These are phyloP conservation scores for Leptinotarsa undecemlineata DNA, from an alignment of 1,140 invertebrate species.

Conservation along the genomic window DNA sequence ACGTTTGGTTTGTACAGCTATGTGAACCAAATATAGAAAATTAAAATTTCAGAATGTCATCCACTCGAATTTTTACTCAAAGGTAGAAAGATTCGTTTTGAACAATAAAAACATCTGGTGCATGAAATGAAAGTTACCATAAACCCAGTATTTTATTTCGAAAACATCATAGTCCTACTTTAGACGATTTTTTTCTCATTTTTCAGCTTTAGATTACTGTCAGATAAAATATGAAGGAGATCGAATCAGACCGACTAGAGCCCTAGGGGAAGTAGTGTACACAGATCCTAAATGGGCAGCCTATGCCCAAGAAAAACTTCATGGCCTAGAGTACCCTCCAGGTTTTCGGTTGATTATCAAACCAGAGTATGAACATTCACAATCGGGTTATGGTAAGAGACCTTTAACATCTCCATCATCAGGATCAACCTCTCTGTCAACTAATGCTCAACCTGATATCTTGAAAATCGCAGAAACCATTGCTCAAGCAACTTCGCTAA, in stretches of 20 bases:
- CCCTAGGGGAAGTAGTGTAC: conserved; percentile 70
- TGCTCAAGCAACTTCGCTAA: conserved; percentile 69
- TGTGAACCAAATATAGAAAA: too few relatives aligned
- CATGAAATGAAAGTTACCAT: too few relatives aligned
- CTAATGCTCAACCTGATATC: conserved; percentile 55
- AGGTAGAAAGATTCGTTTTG: too few relatives aligned
- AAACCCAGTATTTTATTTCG: too few relatives aligned
- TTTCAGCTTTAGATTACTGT: conserved; percentile 70
- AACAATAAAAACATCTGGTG: too few relatives aligned
- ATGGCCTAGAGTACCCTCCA: conserved; percentile 86
- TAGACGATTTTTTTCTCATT: too few relatives aligned
- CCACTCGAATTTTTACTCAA: too few relatives aligned
- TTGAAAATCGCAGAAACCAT: conserved; percentile 70
- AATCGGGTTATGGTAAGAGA: background rate
- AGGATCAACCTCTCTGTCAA: background rate
- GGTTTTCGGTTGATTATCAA: conserved; percentile 80
- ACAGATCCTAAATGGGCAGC: conserved; percentile 74
- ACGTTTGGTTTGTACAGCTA: too few relatives aligned
- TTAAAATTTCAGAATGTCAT: too few relatives aligned
- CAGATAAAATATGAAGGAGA: conserved; percentile 67
- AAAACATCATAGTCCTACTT: too few relatives aligned
- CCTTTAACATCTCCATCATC: background rate
- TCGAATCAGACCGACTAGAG: conserved; percentile 57
- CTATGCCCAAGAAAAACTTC: conserved; percentile 80
- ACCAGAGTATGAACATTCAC: conserved; percentile 59